Evolutionary conservation across 2,888 invertebrate genomes (phyloP).

Genomic region (Periphyllus acericola): DNA sequence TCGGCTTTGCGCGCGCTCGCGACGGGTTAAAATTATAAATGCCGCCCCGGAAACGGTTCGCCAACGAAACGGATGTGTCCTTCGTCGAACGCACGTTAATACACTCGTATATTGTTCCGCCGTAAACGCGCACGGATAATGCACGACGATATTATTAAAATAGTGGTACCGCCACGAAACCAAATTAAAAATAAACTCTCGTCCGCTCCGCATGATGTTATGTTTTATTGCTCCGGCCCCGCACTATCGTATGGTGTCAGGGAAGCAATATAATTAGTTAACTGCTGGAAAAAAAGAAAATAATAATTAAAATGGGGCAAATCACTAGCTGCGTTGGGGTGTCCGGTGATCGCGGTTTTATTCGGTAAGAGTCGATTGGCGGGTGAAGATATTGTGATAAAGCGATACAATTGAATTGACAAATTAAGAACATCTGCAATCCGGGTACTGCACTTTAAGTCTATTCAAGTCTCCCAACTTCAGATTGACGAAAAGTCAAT

Average conservation of each 20-base stretch:
- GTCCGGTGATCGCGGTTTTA: not conserved
- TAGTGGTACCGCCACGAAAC: not conserved
- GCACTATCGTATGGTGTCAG: not conserved
- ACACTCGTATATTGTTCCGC: not conserved
- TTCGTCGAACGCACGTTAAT: slow-evolving; percentile 33
- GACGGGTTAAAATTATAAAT: slow-evolving; percentile 52
- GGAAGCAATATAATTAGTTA: not conserved
- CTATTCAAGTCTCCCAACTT: too few relatives aligned
- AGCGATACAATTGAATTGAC: too few relatives aligned
- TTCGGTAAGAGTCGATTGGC: not conserved
- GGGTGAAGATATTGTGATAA: too few relatives aligned
- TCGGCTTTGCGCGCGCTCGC: slow-evolving; percentile 13
- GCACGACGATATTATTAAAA: not conserved
- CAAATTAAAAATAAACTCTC: not conserved
- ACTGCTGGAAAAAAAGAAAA: not conserved
- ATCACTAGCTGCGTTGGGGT: not conserved
- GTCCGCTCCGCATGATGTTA: not conserved
- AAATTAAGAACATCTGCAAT: too few relatives aligned
- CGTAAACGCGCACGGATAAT: not conserved
- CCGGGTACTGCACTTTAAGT: too few relatives aligned
- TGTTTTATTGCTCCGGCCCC: not conserved
- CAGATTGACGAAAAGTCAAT: too few relatives aligned
- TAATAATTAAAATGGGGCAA: not conserved
- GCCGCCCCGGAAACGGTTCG: slow-evolving; percentile 56
- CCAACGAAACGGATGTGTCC: slow-evolving; percentile 56